Base-by-base conservation (phyloP, 37 sponge, comb jelly and placozoan genomes). In the Halichondria panicea region DNA sequence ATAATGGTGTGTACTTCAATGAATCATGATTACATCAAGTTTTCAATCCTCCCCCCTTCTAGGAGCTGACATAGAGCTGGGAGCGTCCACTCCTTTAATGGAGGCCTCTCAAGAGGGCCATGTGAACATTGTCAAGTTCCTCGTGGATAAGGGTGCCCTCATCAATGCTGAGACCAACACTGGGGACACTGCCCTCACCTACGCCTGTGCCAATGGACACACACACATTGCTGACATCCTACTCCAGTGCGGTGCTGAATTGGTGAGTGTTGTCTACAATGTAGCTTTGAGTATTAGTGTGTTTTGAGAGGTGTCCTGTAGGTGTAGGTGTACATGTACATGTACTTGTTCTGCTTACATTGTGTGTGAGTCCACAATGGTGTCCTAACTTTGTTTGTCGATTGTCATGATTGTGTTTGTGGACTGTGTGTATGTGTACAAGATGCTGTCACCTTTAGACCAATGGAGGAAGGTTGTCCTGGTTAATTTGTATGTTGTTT, bases 91-190 rank as follows among this genome's bases (percentile, higher is more conserved):
- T 33, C 92, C 92, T 0, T 68, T 92, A 40, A 92, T 92, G 92
- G 92, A 92, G 48, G 92, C 92, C 3, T 61, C 89, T 62, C 92
- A 92, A 41, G 92, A 92, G 52, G 92, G 92, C 9, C 92, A 92
- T 41, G 67, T 76, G 55, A 81, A 87, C 61, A 82, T 92, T 42
- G 88, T 92, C 75, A 87, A 87, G 78, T 87, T 61, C 72, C 85
- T 92, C 40, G 70, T 92, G 3, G 75, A 83, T 41, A 63, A 63
- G 46, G 82, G 84, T 11, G 84, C 92, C 63, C 78, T 79, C 38
- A 60, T 87, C 43, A 76, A 87, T 67, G 92, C 92, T n/a, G 56
- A 34, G 7, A 82, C 92, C 34, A 74, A 70, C 78, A 87, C 88
- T 24, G 54, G 58, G 63, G 92, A 92, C 55, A 87, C 84, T n/a